Conservation (phyloP, 1,140 invertebrate genomes). For the Harlomillsia oculata region DNA sequence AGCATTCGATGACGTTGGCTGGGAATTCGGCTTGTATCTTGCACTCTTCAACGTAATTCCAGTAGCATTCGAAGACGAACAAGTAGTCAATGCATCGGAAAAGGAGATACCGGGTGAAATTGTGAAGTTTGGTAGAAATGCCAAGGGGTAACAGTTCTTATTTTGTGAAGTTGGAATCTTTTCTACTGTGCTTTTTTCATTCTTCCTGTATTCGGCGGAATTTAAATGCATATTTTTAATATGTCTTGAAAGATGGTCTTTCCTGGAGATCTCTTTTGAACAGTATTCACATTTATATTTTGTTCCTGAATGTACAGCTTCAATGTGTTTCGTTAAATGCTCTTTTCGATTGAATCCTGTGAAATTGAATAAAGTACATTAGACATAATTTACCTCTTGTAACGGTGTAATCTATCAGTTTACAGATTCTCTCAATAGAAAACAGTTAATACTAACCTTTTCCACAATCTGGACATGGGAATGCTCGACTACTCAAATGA, state of each 20-base stretch:
- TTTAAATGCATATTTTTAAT: conserved; percentile 33
- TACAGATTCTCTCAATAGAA: no score
- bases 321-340: conserved; percentile 31
- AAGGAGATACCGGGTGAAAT: no score
- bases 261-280: conserved; percentile 24
- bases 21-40: no score
- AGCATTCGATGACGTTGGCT: no score
- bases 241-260: conserved; percentile 33
- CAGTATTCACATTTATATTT: conserved; percentile 31
- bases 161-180: no score
- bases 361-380: not conserved
- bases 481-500: conserved; percentile 26
- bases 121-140: no score
- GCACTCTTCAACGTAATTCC: no score
- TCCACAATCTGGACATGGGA: conserved; percentile 28
- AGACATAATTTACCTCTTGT: no score
- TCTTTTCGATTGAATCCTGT: conserved; percentile 21
- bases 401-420: no score
- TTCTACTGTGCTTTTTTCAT: not conserved
- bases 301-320: conserved; percentile 21
- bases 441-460: conserved; percentile 22
- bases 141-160: no score
- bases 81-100: no score
- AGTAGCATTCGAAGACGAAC: no score
- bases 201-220: not conserved